These are phyloP conservation scores for Loris lydekkerianus DNA, from an alignment of 2,797 vertebrate species.

Conservation along the genomic window DNA sequence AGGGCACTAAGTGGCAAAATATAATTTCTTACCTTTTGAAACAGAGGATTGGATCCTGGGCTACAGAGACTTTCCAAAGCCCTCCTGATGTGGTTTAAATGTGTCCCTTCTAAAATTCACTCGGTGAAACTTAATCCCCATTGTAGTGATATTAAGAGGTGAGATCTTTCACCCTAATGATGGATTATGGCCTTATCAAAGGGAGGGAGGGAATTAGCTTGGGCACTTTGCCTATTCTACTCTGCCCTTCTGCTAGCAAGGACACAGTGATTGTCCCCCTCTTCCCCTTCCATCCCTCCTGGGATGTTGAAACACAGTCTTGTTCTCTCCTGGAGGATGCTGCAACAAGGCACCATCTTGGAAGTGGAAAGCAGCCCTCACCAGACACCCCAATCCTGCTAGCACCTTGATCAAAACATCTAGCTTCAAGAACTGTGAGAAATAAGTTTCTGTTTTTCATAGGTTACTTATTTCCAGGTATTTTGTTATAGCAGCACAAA, in stretches of 20 bases:
- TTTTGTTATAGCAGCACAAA: not conserved
- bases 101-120: not conserved
- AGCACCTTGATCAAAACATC: not conserved
- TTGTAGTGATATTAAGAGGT: not conserved
- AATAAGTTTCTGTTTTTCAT: not conserved
- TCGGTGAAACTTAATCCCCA: not conserved
- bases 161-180: not conserved
- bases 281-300: not conserved
- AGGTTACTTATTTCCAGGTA: not conserved
- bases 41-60: not conserved
- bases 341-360: not conserved
- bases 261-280: not conserved
- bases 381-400: not conserved
- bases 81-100: not conserved
- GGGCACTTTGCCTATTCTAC: not conserved
- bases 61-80: not conserved
- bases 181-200: not conserved
- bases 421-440: not conserved
- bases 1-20: not conserved
- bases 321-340: not conserved
- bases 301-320: not conserved
- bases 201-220: not conserved
- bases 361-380: not conserved
- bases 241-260: not conserved
- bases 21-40: not conserved